Conservation (phyloP, 2,888 invertebrate species). For the Pelosia muscerda region DNA sequence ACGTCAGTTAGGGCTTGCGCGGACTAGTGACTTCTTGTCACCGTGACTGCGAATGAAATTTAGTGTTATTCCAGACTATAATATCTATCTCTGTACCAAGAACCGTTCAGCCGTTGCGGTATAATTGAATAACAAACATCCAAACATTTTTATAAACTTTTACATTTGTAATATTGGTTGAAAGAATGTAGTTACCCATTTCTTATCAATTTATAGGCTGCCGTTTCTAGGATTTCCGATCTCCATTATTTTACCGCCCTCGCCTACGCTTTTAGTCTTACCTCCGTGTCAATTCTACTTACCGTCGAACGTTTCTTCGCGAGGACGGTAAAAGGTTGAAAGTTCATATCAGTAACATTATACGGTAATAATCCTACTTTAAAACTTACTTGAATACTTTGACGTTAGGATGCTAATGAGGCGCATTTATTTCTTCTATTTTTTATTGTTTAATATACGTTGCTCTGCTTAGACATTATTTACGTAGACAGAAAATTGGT, state of each 20-base stretch:
- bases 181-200: too few species aligned
- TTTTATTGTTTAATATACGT: background rate
- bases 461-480: background rate
- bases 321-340: conserved; percentile 11
- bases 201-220: background rate
- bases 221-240: background rate
- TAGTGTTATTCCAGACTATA: too few species aligned
- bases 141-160: too few species aligned
- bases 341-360: conserved; percentile 13
- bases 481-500: too few species aligned
- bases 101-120: too few species aligned
- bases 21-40: background rate
- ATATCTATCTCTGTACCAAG: too few species aligned
- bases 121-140: too few species aligned
- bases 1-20: background rate
- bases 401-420: background rate
- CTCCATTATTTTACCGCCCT: conserved; percentile 14
- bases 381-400: background rate
- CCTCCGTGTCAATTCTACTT: conserved; percentile 15
- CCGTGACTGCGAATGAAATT: too few species aligned
- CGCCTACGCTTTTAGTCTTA: conserved; percentile 22
- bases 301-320: conserved; percentile 13
- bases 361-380: background rate
- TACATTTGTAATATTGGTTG: too few species aligned
- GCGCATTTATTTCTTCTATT: background rate